These are phyloP conservation scores for Motacilla alba DNA, from an alignment of 2,113 vertebrate species.

Conservation along the genomic window DNA sequence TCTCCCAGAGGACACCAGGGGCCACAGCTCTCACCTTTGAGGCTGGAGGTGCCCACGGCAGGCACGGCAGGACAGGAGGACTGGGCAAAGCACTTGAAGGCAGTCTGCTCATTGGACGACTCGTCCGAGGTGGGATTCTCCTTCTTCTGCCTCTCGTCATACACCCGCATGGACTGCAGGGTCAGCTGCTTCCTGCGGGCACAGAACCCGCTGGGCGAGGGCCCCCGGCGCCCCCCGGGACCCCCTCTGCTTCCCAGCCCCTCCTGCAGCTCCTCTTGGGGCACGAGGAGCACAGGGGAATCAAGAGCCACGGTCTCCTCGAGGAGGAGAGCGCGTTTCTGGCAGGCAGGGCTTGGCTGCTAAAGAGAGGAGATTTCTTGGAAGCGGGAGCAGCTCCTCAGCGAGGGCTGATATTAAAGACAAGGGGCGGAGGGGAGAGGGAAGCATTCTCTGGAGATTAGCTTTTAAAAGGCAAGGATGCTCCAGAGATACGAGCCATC, in stretches of 20 bases:
- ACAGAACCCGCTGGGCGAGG: neutral
- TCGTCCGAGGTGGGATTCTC: slow-evolving; percentile 92
- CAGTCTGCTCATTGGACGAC: slow-evolving; percentile 91
- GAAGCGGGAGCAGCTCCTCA: slow-evolving; percentile 5
- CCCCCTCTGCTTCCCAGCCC: neutral
- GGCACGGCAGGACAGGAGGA: slow-evolving; percentile 87
- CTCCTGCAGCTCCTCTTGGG: neutral
- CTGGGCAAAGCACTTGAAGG: slow-evolving; percentile 91
- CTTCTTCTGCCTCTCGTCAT: slow-evolving; percentile 94
- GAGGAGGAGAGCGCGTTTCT: neutral
- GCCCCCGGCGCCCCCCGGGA: neutral
- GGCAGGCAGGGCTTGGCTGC: slow-evolving; percentile 29
- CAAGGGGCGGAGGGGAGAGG: neutral
- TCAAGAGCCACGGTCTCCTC: neutral
- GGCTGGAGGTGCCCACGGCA: slow-evolving; percentile 86
- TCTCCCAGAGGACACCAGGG: neutral
- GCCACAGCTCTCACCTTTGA: slow-evolving; percentile 83
- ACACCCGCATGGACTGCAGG: slow-evolving; percentile 93
- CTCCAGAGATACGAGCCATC: slow-evolving; percentile 7
- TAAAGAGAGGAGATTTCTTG: slow-evolving; percentile 21
- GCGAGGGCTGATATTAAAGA: neutral
- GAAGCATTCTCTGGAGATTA: slow-evolving; percentile 29
- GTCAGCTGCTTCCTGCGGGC: slow-evolving; percentile 91
- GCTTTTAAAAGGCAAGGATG: slow-evolving; percentile 29
- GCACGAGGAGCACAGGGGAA: neutral